Percentiles rank a stretch among this genome's conserved stretches.
Conservation (phyloP, 2,888 invertebrate genomes). For the Microdon myrmicae region DNA sequence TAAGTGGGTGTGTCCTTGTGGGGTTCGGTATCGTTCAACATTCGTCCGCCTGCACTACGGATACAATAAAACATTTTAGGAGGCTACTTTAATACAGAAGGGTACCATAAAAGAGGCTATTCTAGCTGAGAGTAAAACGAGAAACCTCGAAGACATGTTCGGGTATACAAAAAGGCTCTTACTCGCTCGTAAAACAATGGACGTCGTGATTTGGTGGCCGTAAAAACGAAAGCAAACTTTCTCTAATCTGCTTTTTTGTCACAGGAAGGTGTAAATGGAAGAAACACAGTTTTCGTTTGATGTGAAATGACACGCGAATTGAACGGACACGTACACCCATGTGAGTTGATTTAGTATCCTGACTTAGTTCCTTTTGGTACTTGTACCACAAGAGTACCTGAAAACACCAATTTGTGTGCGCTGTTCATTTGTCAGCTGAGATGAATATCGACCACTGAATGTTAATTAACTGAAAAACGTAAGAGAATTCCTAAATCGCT, state of each 20-base stretch:
- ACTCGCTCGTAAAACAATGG: conserved; percentile 39
- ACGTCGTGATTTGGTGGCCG: conserved; percentile 37
- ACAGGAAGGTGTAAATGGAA: conserved; percentile 45
- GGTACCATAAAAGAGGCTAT: conserved; percentile 30
- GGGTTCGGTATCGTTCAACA: too few species aligned
- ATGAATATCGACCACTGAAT: too few species aligned
- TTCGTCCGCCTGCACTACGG: conserved; percentile 21
- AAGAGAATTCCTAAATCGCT: too few species aligned
- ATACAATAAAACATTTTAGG: conserved; percentile 29
- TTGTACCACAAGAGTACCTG: too few species aligned
- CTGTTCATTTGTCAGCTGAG: too few species aligned
- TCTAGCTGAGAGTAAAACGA: conserved; percentile 21
- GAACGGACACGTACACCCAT: neutral
- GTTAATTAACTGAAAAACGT: too few species aligned
- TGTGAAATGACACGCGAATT: conserved; percentile 28
- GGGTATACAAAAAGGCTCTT: conserved; percentile 21
- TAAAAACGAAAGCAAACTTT: conserved; percentile 40
- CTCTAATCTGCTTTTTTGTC: conserved; percentile 35
- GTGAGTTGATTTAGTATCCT: neutral
- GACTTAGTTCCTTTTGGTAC: too few species aligned
- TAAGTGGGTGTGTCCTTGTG: conserved; percentile 21
- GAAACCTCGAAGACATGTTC: neutral
- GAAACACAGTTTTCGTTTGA: conserved; percentile 22
- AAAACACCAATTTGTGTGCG: too few species aligned
- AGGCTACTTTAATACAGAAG: conserved; percentile 33